Conservation (phyloP, 2,888 invertebrate species). For the Pocota personata region DNA sequence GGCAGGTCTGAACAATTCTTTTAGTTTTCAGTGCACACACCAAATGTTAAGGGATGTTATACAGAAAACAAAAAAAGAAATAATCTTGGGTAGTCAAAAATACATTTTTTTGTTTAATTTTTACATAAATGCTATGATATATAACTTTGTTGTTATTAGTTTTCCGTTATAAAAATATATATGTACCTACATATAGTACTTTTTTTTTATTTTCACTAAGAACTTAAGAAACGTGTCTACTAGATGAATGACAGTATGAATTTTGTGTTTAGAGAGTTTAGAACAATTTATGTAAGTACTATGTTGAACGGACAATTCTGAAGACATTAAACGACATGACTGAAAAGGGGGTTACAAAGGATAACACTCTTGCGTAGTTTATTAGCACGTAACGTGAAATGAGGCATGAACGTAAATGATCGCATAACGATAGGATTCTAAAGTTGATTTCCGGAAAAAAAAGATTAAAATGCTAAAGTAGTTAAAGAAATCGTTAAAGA, state of each 20-base stretch:
- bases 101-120: background rate
- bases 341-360: too few relatives aligned
- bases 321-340: background rate
- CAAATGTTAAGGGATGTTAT: background rate
- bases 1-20: background rate
- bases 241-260: slow-evolving; percentile 17
- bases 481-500: too few relatives aligned
- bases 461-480: too few relatives aligned
- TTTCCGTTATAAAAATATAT: slow-evolving; percentile 51
- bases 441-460: too few relatives aligned
- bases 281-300: background rate
- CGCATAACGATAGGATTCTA: too few relatives aligned
- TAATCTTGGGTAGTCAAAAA: background rate
- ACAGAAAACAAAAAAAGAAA: background rate
- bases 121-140: slow-evolving; percentile 73
- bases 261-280: slow-evolving; percentile 35
- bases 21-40: background rate
- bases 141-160: background rate
- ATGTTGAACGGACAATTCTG: background rate
- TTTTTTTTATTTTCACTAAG: slow-evolving; percentile 3
- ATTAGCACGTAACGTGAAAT: too few relatives aligned
- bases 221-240: slow-evolving; percentile 25
- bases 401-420: too few relatives aligned
- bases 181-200: background rate
- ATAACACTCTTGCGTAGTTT: too few relatives aligned